Conservation (phyloP, 2,888 invertebrate species). For the Mechanitis mazaeus region DNA sequence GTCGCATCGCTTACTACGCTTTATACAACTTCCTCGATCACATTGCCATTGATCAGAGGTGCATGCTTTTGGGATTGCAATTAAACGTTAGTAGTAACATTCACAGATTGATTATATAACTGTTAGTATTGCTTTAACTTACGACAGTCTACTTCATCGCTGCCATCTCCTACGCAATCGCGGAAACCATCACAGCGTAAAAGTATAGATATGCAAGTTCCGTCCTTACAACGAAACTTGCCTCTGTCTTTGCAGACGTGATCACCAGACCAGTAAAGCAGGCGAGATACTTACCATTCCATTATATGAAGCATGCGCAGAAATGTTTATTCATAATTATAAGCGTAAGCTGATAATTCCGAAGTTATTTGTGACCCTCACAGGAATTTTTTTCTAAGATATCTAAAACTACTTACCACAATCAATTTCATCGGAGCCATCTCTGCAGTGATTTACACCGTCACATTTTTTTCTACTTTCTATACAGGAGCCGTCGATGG, state of each 20-base stretch:
- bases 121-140: slow-evolving; percentile 50
- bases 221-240: slow-evolving; percentile 83
- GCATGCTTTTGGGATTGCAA: slow-evolving; percentile 75
- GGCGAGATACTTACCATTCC: slow-evolving; percentile 56
- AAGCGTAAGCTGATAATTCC: background rate
- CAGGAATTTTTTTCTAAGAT: no score
- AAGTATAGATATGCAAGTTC: slow-evolving; percentile 82
- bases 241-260: slow-evolving; percentile 68
- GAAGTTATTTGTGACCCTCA: background rate
- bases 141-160: slow-evolving; percentile 80
- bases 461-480: slow-evolving; percentile 76
- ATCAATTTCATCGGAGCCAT: slow-evolving; percentile 79
- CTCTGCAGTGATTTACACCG: slow-evolving; percentile 67
- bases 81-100: slow-evolving; percentile 2
- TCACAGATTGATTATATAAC: background rate
- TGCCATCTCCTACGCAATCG: slow-evolving; percentile 82
- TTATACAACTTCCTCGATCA: slow-evolving; percentile 81
- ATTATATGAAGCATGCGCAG: slow-evolving; percentile 46
- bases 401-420: slow-evolving; percentile 45
- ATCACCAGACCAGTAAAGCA: slow-evolving; percentile 52
- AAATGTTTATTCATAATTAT: slow-evolving; percentile 24
- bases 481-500: slow-evolving; percentile 78
- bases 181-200: slow-evolving; percentile 84
- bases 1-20: slow-evolving; percentile 78
- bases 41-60: slow-evolving; percentile 83